These are phyloP conservation scores for Trachelus iudaicus DNA, from an alignment of 2,888 invertebrate genomes.

Conservation along the genomic window DNA sequence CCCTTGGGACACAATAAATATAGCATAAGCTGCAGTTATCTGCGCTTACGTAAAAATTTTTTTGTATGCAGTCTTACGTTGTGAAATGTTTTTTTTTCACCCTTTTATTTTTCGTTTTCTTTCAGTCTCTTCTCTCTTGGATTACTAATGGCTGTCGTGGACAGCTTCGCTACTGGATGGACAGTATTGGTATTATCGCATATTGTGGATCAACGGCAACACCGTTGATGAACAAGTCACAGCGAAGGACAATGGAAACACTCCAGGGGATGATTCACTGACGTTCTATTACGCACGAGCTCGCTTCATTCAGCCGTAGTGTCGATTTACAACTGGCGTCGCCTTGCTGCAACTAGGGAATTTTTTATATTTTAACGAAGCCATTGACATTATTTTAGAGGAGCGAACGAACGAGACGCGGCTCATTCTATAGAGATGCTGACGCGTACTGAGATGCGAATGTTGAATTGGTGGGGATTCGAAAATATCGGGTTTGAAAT, in stretches of 20 bases:
- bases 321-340: background rate
- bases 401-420: background rate
- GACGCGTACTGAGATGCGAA: background rate
- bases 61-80: background rate
- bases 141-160: background rate
- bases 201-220: background rate
- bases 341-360: background rate
- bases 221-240: background rate
- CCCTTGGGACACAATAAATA: background rate
- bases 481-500: background rate
- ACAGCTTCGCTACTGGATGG: background rate
- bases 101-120: background rate
- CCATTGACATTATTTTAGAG: background rate
- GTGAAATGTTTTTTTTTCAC: background rate
- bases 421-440: background rate
- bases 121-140: background rate
- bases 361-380: background rate
- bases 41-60: background rate
- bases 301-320: background rate
- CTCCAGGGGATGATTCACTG: background rate
- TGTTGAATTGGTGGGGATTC: background rate
- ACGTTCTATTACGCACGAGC: background rate
- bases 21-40: background rate
- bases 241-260: background rate
- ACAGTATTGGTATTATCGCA: background rate